These are phyloP conservation scores for Epinephelus fuscoguttatus DNA, from an alignment of 2,113 vertebrate genomes.

Conservation along the genomic window DNA sequence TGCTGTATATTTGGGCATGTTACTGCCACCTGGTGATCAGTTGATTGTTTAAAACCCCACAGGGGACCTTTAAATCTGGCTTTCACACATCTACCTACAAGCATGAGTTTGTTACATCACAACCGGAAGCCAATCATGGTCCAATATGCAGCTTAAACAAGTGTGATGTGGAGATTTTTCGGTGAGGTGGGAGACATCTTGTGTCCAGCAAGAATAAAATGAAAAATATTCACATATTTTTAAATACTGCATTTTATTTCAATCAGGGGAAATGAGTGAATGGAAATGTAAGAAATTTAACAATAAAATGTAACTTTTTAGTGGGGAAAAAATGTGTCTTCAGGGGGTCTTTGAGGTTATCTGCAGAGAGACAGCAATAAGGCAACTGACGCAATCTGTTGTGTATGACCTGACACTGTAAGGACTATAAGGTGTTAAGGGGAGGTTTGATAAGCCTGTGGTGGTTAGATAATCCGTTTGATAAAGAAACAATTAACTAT, in stretches of 20 bases:
- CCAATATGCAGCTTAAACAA: not conserved
- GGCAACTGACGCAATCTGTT: not conserved
- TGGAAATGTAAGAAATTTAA: too few species aligned
- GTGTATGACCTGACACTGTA: not conserved
- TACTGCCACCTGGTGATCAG: not conserved
- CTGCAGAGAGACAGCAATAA: not conserved
- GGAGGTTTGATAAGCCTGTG: not conserved
- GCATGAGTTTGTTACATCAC: not conserved
- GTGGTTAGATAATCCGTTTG: not conserved
- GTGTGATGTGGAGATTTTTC: not conserved
- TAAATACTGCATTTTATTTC: not conserved
- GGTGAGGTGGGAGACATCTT: not conserved
- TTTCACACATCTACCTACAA: not conserved
- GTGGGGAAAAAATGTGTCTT: not conserved
- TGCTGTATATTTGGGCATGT: not conserved
- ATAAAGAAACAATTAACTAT: not conserved
- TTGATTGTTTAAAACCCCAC: not conserved
- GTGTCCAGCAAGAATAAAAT: not conserved
- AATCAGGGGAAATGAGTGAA: not conserved
- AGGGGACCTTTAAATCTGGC: not conserved
- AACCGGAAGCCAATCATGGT: not conserved
- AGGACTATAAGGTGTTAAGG: not conserved
- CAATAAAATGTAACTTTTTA: not conserved
- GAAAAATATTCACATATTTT: not conserved
- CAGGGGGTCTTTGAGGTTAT: not conserved